A percentile compares a stretch with the other conserved stretches of the same genome.
Conservation (phyloP, 2,113 vertebrate genomes). For the Hiodon tergisus region DNA sequence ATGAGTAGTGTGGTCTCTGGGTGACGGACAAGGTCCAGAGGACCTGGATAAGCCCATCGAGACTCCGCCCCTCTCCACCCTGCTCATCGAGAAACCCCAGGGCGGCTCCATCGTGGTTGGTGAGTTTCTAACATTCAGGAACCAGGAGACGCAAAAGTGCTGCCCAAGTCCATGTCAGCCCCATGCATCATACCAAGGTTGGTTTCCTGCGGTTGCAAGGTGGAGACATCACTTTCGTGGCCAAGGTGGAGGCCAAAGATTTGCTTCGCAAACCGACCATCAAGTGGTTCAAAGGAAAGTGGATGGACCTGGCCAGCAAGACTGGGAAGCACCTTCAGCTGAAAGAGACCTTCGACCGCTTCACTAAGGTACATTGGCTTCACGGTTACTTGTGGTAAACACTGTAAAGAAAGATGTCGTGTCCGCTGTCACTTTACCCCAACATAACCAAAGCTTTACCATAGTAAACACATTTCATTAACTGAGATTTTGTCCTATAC, state of each 20-base stretch:
- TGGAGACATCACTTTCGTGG: slow-evolving; percentile 82
- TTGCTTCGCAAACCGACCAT: slow-evolving; percentile 88
- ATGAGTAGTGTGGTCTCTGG: slow-evolving; percentile 80
- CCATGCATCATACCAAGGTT: no score
- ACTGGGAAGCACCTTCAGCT: slow-evolving; percentile 94
- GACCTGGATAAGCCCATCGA: slow-evolving; percentile 76
- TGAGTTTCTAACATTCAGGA: slow-evolving; percentile 58
- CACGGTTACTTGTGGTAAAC: no score
- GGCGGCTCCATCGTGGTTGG: slow-evolving; percentile 76
- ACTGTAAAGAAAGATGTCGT: no score
- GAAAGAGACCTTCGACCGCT: slow-evolving; percentile 89
- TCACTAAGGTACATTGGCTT: slow-evolving; percentile 69
- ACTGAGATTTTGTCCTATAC: no score
- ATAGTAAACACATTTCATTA: no score
- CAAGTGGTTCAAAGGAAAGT: slow-evolving; percentile 99
- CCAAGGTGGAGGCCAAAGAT: slow-evolving; percentile 94
- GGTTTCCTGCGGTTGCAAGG: slow-evolving; percentile 56
- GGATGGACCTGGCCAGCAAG: slow-evolving; percentile 99
- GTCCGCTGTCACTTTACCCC: no score
- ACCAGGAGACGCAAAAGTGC: no score
- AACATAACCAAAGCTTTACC: no score
- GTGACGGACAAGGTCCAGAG: slow-evolving; percentile 74
- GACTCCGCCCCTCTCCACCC: slow-evolving; percentile 68
- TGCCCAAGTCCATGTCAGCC: no score
- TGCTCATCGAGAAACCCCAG: slow-evolving; percentile 84